phyloP scores from a whole-genome alignment of 2,888 invertebrate genomes.

The Syritta pipiens region DNA sequence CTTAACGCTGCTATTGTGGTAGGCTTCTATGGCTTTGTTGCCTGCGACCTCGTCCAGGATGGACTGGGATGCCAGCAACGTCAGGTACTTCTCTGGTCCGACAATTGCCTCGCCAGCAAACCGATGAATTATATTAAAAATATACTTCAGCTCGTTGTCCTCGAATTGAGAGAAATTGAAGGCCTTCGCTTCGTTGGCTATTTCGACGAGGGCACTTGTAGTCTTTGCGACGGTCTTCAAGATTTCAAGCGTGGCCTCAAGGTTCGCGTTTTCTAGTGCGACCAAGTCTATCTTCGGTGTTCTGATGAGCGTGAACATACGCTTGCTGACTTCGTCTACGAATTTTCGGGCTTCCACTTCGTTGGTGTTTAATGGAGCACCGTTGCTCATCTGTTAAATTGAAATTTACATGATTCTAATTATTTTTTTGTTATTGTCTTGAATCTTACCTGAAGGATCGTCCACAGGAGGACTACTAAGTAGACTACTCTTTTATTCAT shows the following conservation, averaged over 20 bases:
- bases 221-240: slow-evolving; percentile 74
- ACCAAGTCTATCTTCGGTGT: too few species aligned
- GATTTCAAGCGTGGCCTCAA: slow-evolving; percentile 74
- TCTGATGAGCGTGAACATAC: slow-evolving; percentile 74
- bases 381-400: too few species aligned
- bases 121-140: slow-evolving; percentile 73
- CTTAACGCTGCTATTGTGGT: slow-evolving; percentile 72
- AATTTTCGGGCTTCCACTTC: slow-evolving; percentile 74
- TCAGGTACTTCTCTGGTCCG: slow-evolving; percentile 76
- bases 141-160: slow-evolving; percentile 72
- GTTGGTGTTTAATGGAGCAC: too few species aligned
- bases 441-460: too few species aligned
- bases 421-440: too few species aligned
- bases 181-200: slow-evolving; percentile 82
- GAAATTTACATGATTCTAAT: too few species aligned
- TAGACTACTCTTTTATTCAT: too few species aligned
- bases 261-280: slow-evolving; percentile 76
- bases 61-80: slow-evolving; percentile 74
- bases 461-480: too few species aligned
- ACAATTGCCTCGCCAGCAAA: slow-evolving; percentile 74
- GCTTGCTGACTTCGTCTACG: slow-evolving; percentile 73
- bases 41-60: slow-evolving; percentile 75
- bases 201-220: slow-evolving; percentile 75
- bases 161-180: slow-evolving; percentile 72
- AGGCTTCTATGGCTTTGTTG: slow-evolving; percentile 81